Percentiles rank a stretch among this genome's conserved stretches.
These are phyloP conservation scores for Takifugu flavidus DNA, from an alignment of 2,113 vertebrate species.

Conservation along the genomic window DNA sequence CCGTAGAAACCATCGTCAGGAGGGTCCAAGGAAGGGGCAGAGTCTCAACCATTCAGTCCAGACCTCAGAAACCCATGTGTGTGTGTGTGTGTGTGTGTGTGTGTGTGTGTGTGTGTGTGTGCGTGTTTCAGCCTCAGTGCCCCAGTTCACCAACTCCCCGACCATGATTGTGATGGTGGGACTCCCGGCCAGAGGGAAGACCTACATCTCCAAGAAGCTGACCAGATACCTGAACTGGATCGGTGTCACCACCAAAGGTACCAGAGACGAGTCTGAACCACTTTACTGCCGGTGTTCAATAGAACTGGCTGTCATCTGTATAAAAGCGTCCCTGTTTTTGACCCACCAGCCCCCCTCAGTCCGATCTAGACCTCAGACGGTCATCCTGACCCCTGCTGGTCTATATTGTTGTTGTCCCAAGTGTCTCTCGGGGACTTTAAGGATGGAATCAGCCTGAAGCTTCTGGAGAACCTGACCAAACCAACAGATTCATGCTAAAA, in stretches of 20 bases:
- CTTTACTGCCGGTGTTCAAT: not conserved
- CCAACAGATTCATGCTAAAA: too few relatives aligned
- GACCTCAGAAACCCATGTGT: not conserved
- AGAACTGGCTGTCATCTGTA: too few relatives aligned
- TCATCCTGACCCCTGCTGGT: too few relatives aligned
- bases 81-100: conserved; percentile 18
- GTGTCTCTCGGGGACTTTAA: too few relatives aligned
- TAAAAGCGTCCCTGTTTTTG: too few relatives aligned
- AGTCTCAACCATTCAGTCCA: not conserved
- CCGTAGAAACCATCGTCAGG: too few relatives aligned
- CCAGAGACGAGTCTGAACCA: not conserved
- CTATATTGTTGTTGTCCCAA: too few relatives aligned
- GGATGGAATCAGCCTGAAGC: too few relatives aligned
- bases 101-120: conserved; percentile 24
- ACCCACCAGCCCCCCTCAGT: too few relatives aligned
- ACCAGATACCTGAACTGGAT: conserved; percentile 93
- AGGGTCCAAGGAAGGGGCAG: too few relatives aligned
- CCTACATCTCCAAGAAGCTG: conserved; percentile 88
- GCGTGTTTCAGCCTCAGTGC: conserved; percentile 79
- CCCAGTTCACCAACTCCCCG: conserved; percentile 91
- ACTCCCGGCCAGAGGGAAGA: conserved; percentile 86
- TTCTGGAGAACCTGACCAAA: too few relatives aligned
- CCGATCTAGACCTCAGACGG: too few relatives aligned
- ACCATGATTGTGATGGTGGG: conserved; percentile 90
- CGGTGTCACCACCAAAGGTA: conserved; percentile 86